Conservation (phyloP, 2,888 invertebrate genomes). For the Troglohyphantes excavatus region DNA sequence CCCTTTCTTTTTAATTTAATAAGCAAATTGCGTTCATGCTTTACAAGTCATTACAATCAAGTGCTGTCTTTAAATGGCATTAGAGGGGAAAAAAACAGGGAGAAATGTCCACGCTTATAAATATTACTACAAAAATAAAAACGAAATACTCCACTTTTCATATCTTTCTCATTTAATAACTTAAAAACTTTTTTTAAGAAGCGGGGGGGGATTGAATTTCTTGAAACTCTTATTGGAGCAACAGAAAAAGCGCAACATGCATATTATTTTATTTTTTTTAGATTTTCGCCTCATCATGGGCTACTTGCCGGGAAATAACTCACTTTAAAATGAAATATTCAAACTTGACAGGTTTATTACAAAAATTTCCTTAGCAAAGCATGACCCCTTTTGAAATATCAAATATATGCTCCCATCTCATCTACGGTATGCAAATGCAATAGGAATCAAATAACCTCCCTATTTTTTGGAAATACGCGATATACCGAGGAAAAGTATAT, state of each 20-base stretch:
- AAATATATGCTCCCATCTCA: constrained; percentile 33
- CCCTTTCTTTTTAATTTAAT: constrained; percentile 58
- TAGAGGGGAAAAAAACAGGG: background rate
- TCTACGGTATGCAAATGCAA: constrained; percentile 74
- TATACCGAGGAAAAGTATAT: constrained; percentile 22
- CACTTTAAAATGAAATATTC: constrained; percentile 78
- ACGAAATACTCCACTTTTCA: background rate
- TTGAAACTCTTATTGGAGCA: constrained; percentile 1
- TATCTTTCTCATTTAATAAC: constrained; percentile 54
- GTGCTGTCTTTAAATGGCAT: constrained; percentile 17
- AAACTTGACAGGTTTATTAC: constrained; percentile 77
- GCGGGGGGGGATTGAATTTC: constrained; percentile 48
- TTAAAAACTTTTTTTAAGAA: constrained; percentile 33
- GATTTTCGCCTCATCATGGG: constrained; percentile 37
- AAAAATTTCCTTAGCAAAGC: constrained; percentile 29
- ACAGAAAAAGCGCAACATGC: constrained; percentile 12
- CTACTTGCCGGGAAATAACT: constrained; percentile 62
- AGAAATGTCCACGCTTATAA: background rate
- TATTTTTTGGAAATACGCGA: constrained; percentile 19
- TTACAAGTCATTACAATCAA: constrained; percentile 77
- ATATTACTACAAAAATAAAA: background rate
- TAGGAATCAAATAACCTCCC: constrained; percentile 51
- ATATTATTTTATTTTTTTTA: background rate
- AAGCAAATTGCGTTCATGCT: constrained; percentile 74
- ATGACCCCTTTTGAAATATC: constrained; percentile 41